phyloP scores from a whole-genome alignment of 2,113 vertebrate species.

The Phrynosoma blainvillii region DNA sequence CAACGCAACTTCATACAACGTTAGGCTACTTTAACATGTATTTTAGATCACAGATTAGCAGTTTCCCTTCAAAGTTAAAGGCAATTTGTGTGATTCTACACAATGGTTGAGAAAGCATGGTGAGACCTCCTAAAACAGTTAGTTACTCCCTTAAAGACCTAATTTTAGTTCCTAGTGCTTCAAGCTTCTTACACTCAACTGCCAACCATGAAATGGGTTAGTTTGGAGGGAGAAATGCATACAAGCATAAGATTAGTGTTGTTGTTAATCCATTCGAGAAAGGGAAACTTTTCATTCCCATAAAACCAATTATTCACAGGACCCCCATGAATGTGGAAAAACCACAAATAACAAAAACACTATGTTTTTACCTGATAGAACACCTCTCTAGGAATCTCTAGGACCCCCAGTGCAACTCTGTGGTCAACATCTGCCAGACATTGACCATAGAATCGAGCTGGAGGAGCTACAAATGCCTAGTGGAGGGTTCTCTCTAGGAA shows the following conservation, averaged over 20 bases:
- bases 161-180: constrained; percentile 39
- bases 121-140: constrained; percentile 43
- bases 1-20: not conserved
- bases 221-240: constrained; percentile 43
- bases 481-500: too few species aligned
- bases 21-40: not conserved
- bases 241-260: not conserved
- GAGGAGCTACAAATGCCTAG: too few species aligned
- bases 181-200: constrained; percentile 27
- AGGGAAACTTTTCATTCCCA: not conserved
- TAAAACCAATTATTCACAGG: not conserved
- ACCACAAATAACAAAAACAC: too few species aligned
- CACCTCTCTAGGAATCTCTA: too few species aligned
- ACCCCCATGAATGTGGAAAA: too few species aligned
- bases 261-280: not conserved
- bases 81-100: not conserved
- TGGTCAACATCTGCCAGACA: too few species aligned
- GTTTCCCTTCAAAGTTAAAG: not conserved
- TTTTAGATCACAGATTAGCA: not conserved
- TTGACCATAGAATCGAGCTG: too few species aligned
- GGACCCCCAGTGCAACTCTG: too few species aligned
- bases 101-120: constrained; percentile 36
- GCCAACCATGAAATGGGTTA: constrained; percentile 24
- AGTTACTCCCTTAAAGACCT: constrained; percentile 51
- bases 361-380: too few species aligned